phyloP scores from a whole-genome alignment of 92 coral and sea anemone species.

The Epizoanthus fatuus region DNA sequence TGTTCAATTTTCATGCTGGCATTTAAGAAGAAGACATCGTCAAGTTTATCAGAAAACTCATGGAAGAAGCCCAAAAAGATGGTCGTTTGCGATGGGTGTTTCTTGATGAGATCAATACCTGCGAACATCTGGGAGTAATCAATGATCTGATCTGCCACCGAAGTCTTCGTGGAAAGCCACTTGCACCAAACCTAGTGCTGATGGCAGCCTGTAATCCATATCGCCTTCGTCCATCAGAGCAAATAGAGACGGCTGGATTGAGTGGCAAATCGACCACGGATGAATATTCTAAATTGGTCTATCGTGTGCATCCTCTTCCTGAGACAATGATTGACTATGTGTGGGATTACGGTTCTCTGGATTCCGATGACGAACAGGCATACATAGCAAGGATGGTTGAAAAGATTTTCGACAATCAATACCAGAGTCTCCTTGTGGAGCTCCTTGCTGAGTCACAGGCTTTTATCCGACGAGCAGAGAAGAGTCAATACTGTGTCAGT shows the following conservation, averaged over 20 bases:
- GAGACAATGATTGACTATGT: slow-evolving; percentile 99
- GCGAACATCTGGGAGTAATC: slow-evolving; percentile 94
- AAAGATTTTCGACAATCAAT: slow-evolving; percentile 56
- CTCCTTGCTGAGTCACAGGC: slow-evolving; percentile 86
- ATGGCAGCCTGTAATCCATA: slow-evolving; percentile 99
- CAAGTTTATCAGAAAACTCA: slow-evolving; percentile 63
- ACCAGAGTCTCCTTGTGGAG: slow-evolving; percentile 61
- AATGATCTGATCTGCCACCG: slow-evolving; percentile 93
- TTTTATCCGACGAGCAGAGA: slow-evolving; percentile 77
- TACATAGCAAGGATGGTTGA: slow-evolving; percentile 95
- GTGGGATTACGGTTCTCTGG: slow-evolving; percentile 97
- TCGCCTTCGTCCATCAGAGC: slow-evolving; percentile 87
- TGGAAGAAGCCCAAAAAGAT: slow-evolving; percentile 60
- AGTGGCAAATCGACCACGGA: slow-evolving; percentile 89
- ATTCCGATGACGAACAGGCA: slow-evolving; percentile 77
- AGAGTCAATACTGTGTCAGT: slow-evolving; percentile 90
- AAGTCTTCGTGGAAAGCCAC: slow-evolving; percentile 77
- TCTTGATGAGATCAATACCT: slow-evolving; percentile 96
- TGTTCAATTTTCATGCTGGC: slow-evolving; percentile 95
- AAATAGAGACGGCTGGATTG: slow-evolving; percentile 92
- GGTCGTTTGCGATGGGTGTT: slow-evolving; percentile 84
- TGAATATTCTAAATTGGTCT: slow-evolving; percentile 91
- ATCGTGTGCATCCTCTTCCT: slow-evolving; percentile 98
- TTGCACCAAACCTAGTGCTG: slow-evolving; percentile 81
- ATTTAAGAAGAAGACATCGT: slow-evolving; percentile 74